Evolutionary conservation across 2,113 vertebrate genomes (phyloP), one percentile per base, ranked within the genome.

Genomic region (Aplodontia rufa): DNA sequence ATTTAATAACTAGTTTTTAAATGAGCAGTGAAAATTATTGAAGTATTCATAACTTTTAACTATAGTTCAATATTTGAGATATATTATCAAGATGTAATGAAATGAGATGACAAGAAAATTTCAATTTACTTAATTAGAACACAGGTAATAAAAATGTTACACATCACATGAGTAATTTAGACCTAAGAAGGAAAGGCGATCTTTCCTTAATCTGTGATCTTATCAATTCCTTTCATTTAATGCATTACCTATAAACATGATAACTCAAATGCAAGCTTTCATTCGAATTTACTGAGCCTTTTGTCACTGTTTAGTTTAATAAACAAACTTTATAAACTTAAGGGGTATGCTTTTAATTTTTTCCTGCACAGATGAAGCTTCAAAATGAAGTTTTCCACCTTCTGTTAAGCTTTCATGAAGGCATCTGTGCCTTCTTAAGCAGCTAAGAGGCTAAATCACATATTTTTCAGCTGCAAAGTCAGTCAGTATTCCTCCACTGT

Each of bases 391-490:
- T 64, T 91, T 96, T 26, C 74, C 79, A 90, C 93, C 93, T 90
- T 94, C 91, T 93, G 94, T 74, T 82, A 84, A 75, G 86, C 66
- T 89, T 87, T 91, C 74, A 66, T 37, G 68, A 24, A 87, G 55
- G 74, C 95, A 93, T 96, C 93, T 95, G 91, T 91, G 88, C 66
- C 89, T 95, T 69, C 78, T 42, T 79, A 90, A 96, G 76, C 85
- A 95, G 76, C 78, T 92, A 90, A 96, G 90, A 93, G 92, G 69
- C 92, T 93, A 94, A 93, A 76, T 49, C 32, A 53, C 17, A 35
- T 58, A 71, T 87, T 80, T 94, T 74, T 95, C 64, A 75, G 10
- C 79, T 82, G 53, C 66, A n/a, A 75, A 86, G 30, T 85, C 14
- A 19, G 42, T 93, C 87, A 75, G 30, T 37, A 86, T 89, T 83